Evolutionary conservation across 2,797 vertebrate genomes (phyloP), one percentile per base, ranked within the genome.

Genomic region (Neosilurus hyrtlii): DNA sequence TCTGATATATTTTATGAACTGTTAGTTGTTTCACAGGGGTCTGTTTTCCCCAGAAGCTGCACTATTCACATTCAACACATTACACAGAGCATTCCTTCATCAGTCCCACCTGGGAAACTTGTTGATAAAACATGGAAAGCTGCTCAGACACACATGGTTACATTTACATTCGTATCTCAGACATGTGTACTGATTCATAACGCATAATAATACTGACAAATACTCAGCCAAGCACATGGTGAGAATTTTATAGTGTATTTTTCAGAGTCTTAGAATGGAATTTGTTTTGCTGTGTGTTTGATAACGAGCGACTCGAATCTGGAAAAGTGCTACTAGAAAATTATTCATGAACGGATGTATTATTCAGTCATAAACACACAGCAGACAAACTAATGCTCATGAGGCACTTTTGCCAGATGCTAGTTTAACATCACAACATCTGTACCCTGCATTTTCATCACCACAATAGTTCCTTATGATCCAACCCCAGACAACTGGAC

Each of bases 61-160:
- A 6, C 22, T 26, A 18, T 51, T 78, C 75, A 78, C 35, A 63
- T 78, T 59, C 35, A 63, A 18, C 14, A 63, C 75, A 63, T 78
- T 63, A 78, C 37, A 63, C 75, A 2, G 24, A 51, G 59, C 18
- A 62, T 62, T 75, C 35, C 30, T 75, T 35, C 74, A 78, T 78
- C 20, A 51, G 26, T 63, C 63, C 75, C 59, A 63, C 75, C 59
- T 78, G 75, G 75, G 14, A 26, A 63, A 78, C 75, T 37, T 37
- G 37, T 24, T 30, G 74, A 77, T 9, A 15, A 62, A 77, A 77
- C 57, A 77, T 24, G 75, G 62, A 77, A 77, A 24, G 75, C 35
- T 77, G 37, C 37, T 77, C 74, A 24, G 18, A 62, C 35, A 77
- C 74, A 77, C 57, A 77, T 63, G 75, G 57, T 49, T 62, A 37